Evolutionary conservation across 1,140 invertebrate genomes (phyloP), one percentile per base, ranked within the genome.

Genomic region (Trissolcus basalis): DNA sequence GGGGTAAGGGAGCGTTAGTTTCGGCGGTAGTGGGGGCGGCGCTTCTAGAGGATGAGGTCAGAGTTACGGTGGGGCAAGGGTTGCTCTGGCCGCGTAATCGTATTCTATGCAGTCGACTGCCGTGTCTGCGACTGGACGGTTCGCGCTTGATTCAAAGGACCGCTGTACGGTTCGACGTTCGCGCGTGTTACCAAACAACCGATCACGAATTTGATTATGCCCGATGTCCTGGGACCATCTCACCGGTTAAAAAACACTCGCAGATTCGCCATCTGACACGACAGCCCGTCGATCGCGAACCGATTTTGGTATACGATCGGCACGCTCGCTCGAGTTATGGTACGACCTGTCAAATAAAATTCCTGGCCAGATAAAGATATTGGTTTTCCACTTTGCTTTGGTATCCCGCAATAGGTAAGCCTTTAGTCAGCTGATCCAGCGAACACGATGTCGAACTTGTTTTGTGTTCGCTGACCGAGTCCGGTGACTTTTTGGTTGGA

Each of bases 71-170:
- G 75, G 79, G 79, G 80, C 75, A 81, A 79, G 82, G 85, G 84
- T 82, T 85, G 80, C 82, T 83, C 83, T 68, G 75, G 76, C 77
- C 79, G 82, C 79, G 84, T 85, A 85, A 84, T 86, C 84, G 81
- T 75, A 80, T 86, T 83, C 82, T 80, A 83, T 82, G 83, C 86
- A 88, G 87, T 88, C 82, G 86, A 84, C 82, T 82, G 79, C 79
- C 83, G 87, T 81, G 83, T 75, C 81, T 84, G 83, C 67, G 78
- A 77, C 72, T 73, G 78, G 67, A 74, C 81, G 81, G 64, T 80
- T 80, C 80, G 78, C 59, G 63, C 27, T 53, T 55, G 43, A 65
- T 64, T 55, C 1, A 8, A 45, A 45, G 27, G 13, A 59, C 15
- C 48, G 47, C 61, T 43, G 33, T 14, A 61, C 60, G 68, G 47